Evolutionary conservation across 1,140 invertebrate genomes (phyloP).

Genomic region (Stratiolaelaps scimitus): DNA sequence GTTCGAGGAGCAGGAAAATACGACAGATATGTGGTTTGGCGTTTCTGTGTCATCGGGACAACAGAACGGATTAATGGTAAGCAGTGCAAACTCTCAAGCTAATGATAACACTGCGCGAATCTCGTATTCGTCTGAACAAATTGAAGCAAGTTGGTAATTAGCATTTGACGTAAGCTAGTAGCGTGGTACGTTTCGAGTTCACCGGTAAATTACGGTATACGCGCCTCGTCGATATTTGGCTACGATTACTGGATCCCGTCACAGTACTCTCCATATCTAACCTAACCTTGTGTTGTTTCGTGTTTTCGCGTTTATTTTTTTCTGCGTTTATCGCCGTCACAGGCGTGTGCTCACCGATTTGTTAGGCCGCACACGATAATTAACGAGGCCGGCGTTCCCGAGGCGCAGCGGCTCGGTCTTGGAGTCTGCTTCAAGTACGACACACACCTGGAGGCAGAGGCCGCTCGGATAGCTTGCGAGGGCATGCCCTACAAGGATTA

Average conservation of each 20-base stretch:
- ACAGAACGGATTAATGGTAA: slow-evolving; percentile 10
- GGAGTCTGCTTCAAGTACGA: slow-evolving; percentile 16
- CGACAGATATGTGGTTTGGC: slow-evolving; percentile 13
- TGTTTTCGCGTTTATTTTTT: too few species aligned
- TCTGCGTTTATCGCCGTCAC: too few species aligned
- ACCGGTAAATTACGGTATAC: too few species aligned
- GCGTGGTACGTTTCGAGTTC: too few species aligned
- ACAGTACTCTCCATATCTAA: too few species aligned
- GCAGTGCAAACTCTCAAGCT: background rate
- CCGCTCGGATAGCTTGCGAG: background rate
- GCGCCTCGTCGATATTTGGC: too few species aligned
- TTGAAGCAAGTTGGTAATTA: too few species aligned
- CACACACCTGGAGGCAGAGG: background rate
- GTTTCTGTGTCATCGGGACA: slow-evolving; percentile 11
- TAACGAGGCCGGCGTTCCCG: background rate
- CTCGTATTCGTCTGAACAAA: too few species aligned
- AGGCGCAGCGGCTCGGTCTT: slow-evolving; percentile 2
- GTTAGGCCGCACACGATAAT: background rate
- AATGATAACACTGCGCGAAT: too few species aligned
- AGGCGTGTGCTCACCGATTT: slow-evolving; percentile 15
- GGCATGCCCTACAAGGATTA: slow-evolving; percentile 3
- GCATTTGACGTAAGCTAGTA: too few species aligned
- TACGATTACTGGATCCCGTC: too few species aligned
- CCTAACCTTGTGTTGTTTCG: too few species aligned
- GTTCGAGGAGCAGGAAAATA: slow-evolving; percentile 5